Evolutionary conservation across 2,113 vertebrate species (phyloP).

Genomic region (Cygnus buccinator): DNA sequence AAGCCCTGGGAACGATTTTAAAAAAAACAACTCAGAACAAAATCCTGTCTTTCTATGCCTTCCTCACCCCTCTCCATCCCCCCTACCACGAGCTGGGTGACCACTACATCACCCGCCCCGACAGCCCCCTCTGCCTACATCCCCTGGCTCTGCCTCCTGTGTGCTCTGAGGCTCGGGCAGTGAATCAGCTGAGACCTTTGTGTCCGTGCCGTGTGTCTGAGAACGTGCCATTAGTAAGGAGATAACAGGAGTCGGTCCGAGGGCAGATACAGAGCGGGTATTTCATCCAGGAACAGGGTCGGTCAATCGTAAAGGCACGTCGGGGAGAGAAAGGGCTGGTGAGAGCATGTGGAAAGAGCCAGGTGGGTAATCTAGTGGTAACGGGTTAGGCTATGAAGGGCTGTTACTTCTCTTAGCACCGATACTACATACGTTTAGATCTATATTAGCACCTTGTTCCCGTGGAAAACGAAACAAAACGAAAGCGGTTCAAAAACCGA

Average conservation of each 20-base stretch:
- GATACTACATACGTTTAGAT: slow-evolving; percentile 83
- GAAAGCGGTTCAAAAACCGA: slow-evolving; percentile 72
- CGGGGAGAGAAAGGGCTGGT: neutral
- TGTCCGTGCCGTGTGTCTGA: neutral
- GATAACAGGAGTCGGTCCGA: slow-evolving; percentile 35
- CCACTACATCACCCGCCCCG: neutral
- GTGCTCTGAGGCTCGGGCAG: neutral
- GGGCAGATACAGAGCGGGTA: neutral
- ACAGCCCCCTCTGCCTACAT: slow-evolving; percentile 22
- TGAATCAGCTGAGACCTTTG: slow-evolving; percentile 3
- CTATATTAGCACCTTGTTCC: slow-evolving; percentile 92
- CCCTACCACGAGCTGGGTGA: neutral
- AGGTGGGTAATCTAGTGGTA: slow-evolving; percentile 78
- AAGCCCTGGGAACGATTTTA: slow-evolving; percentile 57
- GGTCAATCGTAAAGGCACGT: neutral
- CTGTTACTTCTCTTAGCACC: slow-evolving; percentile 88
- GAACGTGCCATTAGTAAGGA: slow-evolving; percentile 9
- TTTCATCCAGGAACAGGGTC: slow-evolving; percentile 21
- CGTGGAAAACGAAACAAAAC: slow-evolving; percentile 72
- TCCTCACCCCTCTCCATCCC: neutral
- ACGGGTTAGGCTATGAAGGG: slow-evolving; percentile 78
- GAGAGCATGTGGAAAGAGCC: neutral
- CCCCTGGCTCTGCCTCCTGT: slow-evolving; percentile 49
- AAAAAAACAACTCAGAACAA: neutral
- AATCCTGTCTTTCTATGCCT: neutral